Percentiles rank a stretch among this genome's conserved stretches.
Conservation (phyloP, 2,888 invertebrate genomes). For the Sarcophaga rosellei region DNA sequence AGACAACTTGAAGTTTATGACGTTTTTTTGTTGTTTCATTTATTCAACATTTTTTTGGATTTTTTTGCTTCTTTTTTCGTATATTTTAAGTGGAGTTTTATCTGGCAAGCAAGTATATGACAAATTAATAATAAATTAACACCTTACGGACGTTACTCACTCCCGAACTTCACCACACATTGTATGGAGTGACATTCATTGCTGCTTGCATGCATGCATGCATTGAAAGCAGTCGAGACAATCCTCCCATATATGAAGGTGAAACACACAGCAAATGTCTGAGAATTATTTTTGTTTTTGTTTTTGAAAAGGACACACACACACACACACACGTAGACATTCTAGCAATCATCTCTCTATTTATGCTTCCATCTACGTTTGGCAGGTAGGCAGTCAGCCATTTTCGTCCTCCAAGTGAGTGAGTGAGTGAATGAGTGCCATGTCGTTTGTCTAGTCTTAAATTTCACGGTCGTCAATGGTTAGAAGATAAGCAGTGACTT, state of each 20-base stretch:
- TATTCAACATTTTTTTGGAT: not conserved
- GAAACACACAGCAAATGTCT: constrained; percentile 36
- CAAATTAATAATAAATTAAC: constrained; percentile 69
- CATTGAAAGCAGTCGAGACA: constrained; percentile 21
- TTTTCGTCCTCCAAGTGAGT: not conserved
- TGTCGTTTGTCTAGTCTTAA: constrained; percentile 62
- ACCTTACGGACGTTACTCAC: constrained; percentile 66
- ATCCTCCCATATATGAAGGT: constrained; percentile 26
- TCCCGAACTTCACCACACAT: not conserved
- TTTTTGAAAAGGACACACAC: constrained; percentile 4
- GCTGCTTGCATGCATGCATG: not conserved
- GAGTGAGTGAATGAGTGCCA: constrained; percentile 3
- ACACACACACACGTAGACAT: not conserved
- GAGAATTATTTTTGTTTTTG: constrained; percentile 24
- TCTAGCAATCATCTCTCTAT: constrained; percentile 42
- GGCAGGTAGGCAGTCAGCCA: not conserved
- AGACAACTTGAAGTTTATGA: constrained; percentile 68
- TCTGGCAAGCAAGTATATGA: constrained; percentile 56
- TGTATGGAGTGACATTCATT: not conserved
- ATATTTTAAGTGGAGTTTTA: constrained; percentile 60
- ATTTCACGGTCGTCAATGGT: constrained; percentile 67
- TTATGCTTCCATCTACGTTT: constrained; percentile 38
- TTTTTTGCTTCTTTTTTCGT: not conserved
- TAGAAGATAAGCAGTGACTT: constrained; percentile 52
- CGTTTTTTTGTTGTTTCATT: constrained; percentile 32